Evolutionary conservation across 1,140 invertebrate species (phyloP), one percentile per base, ranked within the genome.

Genomic region (Drosophila arizonae): DNA sequence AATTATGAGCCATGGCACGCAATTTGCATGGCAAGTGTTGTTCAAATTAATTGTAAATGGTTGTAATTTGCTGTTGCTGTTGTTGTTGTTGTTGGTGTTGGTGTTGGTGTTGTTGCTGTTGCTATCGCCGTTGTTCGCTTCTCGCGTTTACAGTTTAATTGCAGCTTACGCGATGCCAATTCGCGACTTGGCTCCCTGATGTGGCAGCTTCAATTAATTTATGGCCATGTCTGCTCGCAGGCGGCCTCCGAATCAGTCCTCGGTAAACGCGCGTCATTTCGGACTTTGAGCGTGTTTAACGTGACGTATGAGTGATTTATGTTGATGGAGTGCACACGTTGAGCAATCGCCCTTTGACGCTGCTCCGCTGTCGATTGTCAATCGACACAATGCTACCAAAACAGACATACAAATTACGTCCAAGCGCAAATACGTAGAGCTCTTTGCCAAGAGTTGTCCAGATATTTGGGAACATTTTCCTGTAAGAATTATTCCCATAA

Each of bases 301-400:
- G 76, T 82, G 82, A 87, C 82, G 82, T 87, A 87, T 87, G 84
- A 87, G 79, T 87, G 82, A 87, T 87, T 87, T 87, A 87, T 87
- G 84, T 76, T 88, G 79, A 88, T 88, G 76, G 60, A 87, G 76
- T 80, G 77, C 69, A 77, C 79, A 77, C 69, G 54, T 81, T 75
- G 78, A 77, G 48, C 67, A 72, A 67, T 58, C 68, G 45, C 60
- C 60, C 54, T 67, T 81, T 58, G 67, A 63, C 76, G 66, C 79
- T 67, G 81, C 81, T 78, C 56, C 87, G 76, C 81, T 87, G 79
- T 66, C 81, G 76, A 84, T 80, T 75, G 72, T 67, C 81, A 85
- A 87, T 86, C 81, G 82, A 66, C 70, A 65, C 0, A 33, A 6
- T 33, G 6, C 2, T 8, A 0, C 9, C 33, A 33, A 33, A 10